Conservation (phyloP, 2,113 vertebrate species). For the Gymnarchus niloticus region DNA sequence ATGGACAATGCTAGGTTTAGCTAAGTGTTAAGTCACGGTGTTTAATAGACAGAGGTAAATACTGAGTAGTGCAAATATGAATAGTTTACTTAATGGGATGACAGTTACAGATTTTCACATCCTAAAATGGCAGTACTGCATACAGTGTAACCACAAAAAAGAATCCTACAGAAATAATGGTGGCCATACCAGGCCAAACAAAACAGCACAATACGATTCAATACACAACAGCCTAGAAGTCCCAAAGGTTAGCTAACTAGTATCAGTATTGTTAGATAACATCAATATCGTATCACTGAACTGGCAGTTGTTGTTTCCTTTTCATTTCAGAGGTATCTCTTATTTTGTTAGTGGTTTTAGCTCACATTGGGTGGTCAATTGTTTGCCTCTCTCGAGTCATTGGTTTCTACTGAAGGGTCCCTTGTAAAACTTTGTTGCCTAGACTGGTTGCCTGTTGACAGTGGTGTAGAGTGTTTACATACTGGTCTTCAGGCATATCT, state of each 20-base stretch:
- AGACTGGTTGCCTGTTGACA: constrained; percentile 22
- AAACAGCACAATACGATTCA: not conserved
- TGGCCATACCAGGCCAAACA: too few relatives aligned
- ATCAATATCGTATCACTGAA: constrained; percentile 55
- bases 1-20: constrained; percentile 32
- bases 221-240: constrained; percentile 31
- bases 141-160: too few relatives aligned
- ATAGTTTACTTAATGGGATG: too few relatives aligned
- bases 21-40: too few relatives aligned
- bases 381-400: constrained; percentile 38
- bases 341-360: constrained; percentile 15
- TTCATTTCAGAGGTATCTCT: constrained; percentile 15
- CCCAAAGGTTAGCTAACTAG: constrained; percentile 51
- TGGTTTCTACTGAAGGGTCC: constrained; percentile 38
- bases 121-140: too few relatives aligned
- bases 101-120: too few relatives aligned
- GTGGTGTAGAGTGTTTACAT: constrained; percentile 16
- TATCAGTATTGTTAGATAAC: constrained; percentile 50
- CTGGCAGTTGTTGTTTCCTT: constrained; percentile 9
- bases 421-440: constrained; percentile 26
- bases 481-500: not conserved
- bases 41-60: too few relatives aligned
- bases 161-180: too few relatives aligned
- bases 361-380: constrained; percentile 39
- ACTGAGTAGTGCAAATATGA: too few relatives aligned